Evolutionary conservation across 2,113 vertebrate genomes (phyloP), one percentile per base, ranked within the genome.

Genomic region (Taxidea taxus): DNA sequence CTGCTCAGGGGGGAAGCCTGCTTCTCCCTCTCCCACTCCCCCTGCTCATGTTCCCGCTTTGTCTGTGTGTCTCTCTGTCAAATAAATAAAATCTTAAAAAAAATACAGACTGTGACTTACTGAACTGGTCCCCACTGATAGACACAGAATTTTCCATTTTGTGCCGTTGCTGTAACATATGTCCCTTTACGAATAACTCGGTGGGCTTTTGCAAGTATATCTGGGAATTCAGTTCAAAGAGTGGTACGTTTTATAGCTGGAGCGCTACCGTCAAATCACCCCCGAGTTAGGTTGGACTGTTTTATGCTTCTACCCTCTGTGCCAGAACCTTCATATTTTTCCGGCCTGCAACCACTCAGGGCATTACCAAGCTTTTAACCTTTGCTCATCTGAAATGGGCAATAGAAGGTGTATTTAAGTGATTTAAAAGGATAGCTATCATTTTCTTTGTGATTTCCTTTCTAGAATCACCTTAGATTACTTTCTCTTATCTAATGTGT

Each of bases 191-290:
- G 54, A 20, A 15, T 75, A 90, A 88, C 60, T 94, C 87, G 54
- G 56, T 31, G 97, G 74, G 7, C 51, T 91, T 75, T 95, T 95
- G 58, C 58, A 94, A 58, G 31, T 54, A 20, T 75, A 92, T 92
- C 87, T 95, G 58, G 56, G n/a, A 91, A 95, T 95, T 88, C 60
- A 44, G 62, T 94, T 94, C 72, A 94, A 87, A 91, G n/a, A 44
- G 39, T 39, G 49, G 15, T 62, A 47, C 7, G 6, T 88, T 96
- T 96, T 96, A 49, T 56, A 66, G 39, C 51, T 86, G 60, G 58
- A 92, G 64, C 62, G 82, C 75, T n/a, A 77, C 27, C 54, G 39
- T 72, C 72, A 77, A 77, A 77, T 95, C 56, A 47, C 80, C 42
- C 54, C 95, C 56, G 1, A 47, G 14, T 88, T 74, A 62, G 44